phyloP scores from a whole-genome alignment of 2,888 invertebrate species.

The Eledona agricola region DNA sequence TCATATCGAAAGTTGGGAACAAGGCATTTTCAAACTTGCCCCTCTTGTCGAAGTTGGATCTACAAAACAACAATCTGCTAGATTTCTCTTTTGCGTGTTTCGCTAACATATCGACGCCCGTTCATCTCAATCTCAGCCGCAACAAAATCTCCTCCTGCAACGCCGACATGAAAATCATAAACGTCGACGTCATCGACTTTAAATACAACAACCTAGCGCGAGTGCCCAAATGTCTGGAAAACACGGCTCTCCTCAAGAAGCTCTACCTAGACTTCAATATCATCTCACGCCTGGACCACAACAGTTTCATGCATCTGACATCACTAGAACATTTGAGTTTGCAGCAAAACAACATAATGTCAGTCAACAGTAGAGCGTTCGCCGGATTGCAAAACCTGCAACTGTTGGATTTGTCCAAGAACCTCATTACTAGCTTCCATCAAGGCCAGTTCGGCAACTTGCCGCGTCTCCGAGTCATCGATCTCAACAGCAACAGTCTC shows the following conservation, averaged over 20 bases:
- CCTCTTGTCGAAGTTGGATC: conserved; percentile 78
- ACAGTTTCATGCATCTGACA: conserved; percentile 76
- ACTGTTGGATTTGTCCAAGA: conserved; percentile 80
- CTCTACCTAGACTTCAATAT: conserved; percentile 79
- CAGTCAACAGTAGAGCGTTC: conserved; percentile 79
- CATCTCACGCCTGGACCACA: conserved; percentile 74
- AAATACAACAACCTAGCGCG: conserved; percentile 73
- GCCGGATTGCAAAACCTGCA: conserved; percentile 78
- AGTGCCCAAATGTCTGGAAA: conserved; percentile 74
- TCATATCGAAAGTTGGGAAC: conserved; percentile 75
- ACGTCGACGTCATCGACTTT: conserved; percentile 75
- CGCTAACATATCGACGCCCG: conserved; percentile 74
- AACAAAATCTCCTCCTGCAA: conserved; percentile 68
- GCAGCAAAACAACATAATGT: conserved; percentile 76
- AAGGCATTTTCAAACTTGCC: conserved; percentile 80
- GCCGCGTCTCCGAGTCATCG: conserved; percentile 76
- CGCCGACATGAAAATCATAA: conserved; percentile 65
- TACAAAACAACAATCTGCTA: conserved; percentile 80
- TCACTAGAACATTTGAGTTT: conserved; percentile 78
- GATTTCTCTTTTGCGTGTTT: conserved; percentile 74
- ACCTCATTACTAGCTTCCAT: conserved; percentile 78
- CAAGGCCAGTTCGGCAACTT: conserved; percentile 83
- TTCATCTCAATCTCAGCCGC: conserved; percentile 80
- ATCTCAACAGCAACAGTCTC: conserved; percentile 77
- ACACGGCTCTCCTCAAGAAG: conserved; percentile 72